Conservation (phyloP, 2,113 vertebrate genomes). For the Myocastor coypus region DNA sequence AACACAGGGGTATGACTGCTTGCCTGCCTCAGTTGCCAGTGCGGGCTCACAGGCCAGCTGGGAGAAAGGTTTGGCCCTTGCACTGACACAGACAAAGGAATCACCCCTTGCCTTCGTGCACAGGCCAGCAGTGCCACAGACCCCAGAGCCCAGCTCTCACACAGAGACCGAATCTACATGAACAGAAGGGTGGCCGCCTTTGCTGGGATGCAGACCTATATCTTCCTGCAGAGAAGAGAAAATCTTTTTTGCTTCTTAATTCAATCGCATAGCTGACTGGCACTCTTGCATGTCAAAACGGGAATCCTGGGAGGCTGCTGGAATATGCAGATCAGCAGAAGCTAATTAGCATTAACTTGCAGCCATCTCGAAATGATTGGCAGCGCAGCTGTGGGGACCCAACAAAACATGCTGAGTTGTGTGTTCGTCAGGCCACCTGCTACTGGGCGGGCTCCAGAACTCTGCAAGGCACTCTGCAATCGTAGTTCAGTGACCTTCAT, state of each 20-base stretch:
- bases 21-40: conserved; percentile 75
- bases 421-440: conserved; percentile 91
- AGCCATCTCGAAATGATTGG: conserved; percentile 91
- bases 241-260: conserved; percentile 87
- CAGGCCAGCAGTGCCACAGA: conserved; percentile 77
- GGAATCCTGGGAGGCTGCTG: conserved; percentile 90
- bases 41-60: conserved; percentile 85
- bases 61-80: conserved; percentile 82
- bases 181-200: conserved; percentile 81
- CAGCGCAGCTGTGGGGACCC: conserved; percentile 92
- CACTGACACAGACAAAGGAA: conserved; percentile 63
- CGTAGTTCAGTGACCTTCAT: conserved; percentile 88
- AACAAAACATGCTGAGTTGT: conserved; percentile 91
- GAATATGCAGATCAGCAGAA: conserved; percentile 92
- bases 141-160: conserved; percentile 55
- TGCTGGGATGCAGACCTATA: conserved; percentile 81
- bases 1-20: conserved; percentile 63
- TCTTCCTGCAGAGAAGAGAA: conserved; percentile 83
- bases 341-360: conserved; percentile 93
- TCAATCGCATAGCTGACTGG: conserved; percentile 89
- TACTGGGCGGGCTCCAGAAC: conserved; percentile 90
- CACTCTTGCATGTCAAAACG: conserved; percentile 90
- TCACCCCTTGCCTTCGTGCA: conserved; percentile 78
- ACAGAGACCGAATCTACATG: conserved; percentile 73
- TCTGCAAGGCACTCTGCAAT: conserved; percentile 87